Evolutionary conservation across 2,113 vertebrate genomes (phyloP).

Genomic region (Nettapus auritus): DNA sequence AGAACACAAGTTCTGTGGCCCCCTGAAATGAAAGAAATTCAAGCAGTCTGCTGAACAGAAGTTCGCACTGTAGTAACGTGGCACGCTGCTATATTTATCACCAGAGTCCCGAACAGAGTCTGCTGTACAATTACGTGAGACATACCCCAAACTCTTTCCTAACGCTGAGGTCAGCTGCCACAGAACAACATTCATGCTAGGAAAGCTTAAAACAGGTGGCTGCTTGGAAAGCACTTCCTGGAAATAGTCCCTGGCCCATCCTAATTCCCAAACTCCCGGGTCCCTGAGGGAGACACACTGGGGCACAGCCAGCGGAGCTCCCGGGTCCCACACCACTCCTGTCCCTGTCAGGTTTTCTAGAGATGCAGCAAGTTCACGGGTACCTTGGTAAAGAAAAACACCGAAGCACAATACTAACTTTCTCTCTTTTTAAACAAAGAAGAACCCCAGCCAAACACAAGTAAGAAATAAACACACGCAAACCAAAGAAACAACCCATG

Average conservation of each 20-base stretch:
- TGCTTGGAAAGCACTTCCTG: not conserved
- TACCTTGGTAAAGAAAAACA: not conserved
- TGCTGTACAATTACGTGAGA: not conserved
- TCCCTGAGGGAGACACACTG: not conserved
- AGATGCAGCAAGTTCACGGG: not conserved
- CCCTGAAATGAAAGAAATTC: not conserved
- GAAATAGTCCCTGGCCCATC: not conserved
- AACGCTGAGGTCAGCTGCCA: not conserved
- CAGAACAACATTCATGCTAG: not conserved
- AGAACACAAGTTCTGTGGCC: not conserved
- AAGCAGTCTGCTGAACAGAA: conserved; percentile 20
- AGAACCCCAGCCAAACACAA: not conserved
- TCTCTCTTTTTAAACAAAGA: not conserved
- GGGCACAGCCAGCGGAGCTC: not conserved
- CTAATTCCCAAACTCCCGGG: not conserved
- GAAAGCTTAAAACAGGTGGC: not conserved
- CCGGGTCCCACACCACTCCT: not conserved
- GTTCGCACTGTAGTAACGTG: not conserved
- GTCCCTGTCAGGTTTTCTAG: not conserved
- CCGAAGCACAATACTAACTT: not conserved
- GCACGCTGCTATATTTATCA: not conserved
- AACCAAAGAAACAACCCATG: no score
- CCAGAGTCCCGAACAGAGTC: not conserved
- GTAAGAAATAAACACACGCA: not conserved
- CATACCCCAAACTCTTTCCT: not conserved